A percentile compares a stretch with the other conserved stretches of the same genome.
phyloP scores from a whole-genome alignment of 2,797 vertebrate genomes.

The Tapera naevia region DNA sequence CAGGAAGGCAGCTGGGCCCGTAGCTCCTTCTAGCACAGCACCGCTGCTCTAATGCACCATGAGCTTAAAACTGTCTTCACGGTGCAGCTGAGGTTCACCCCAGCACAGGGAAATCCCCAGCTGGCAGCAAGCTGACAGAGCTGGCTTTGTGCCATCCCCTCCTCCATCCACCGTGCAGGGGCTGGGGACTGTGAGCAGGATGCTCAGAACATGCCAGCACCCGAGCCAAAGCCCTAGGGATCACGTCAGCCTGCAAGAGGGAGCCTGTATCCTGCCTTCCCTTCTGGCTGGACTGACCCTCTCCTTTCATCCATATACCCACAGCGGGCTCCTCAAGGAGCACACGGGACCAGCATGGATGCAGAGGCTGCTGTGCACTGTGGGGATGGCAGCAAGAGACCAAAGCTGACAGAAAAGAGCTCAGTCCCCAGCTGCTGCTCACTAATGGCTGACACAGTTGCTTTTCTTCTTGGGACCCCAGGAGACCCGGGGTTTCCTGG shows the following conservation, averaged over 20 bases:
- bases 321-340: accelerated
- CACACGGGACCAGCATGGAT: accelerated
- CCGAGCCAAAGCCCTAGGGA: neutral
- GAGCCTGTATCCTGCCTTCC: neutral
- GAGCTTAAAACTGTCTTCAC: neutral
- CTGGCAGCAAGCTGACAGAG: neutral
- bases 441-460: neutral
- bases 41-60: accelerated
- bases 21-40: neutral
- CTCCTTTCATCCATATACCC: neutral
- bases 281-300: neutral
- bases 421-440: neutral
- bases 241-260: neutral
- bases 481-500: neutral
- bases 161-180: neutral
- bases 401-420: neutral
- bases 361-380: neutral
- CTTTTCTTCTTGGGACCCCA: neutral
- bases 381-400: accelerated
- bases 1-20: accelerated
- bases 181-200: neutral
- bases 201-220: neutral
- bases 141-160: neutral
- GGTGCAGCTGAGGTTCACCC: neutral
- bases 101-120: neutral